These are phyloP conservation scores for Tyto alba DNA, from an alignment of 2,113 vertebrate genomes.

Conservation along the genomic window DNA sequence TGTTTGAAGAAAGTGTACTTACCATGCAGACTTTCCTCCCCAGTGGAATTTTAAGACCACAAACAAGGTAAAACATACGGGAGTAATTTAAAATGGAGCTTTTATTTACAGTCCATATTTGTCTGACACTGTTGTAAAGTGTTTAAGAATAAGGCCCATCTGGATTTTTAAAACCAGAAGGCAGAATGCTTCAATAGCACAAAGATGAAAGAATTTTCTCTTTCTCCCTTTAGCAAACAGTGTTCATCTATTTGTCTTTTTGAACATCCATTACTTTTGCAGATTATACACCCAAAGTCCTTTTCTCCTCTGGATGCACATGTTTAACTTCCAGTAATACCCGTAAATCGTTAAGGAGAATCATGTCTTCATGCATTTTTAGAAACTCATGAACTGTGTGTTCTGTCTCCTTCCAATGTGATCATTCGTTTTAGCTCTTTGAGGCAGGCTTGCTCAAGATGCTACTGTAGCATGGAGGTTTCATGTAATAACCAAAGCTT, in stretches of 20 bases:
- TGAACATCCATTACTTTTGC: not conserved
- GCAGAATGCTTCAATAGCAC: not conserved
- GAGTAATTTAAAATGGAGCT: not conserved
- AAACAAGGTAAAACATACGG: not conserved
- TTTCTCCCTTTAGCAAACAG: not conserved
- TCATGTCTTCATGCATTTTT: not conserved
- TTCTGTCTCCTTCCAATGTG: not conserved
- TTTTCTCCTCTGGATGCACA: not conserved
- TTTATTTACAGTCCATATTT: not conserved
- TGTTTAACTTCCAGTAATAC: not conserved
- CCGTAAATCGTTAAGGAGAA: not conserved
- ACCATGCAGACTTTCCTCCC: not conserved
- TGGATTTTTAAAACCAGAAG: not conserved
- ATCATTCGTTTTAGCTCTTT: not conserved
- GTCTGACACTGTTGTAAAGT: not conserved
- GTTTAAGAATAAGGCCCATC: not conserved
- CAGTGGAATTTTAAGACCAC: not conserved
- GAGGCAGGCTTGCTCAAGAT: not conserved
- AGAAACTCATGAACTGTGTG: not conserved
- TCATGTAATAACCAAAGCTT: not conserved
- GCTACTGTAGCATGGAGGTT: not conserved
- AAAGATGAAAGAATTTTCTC: not conserved
- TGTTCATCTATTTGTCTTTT: not conserved
- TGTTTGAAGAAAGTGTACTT: not conserved
- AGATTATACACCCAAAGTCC: not conserved